Evolutionary conservation across 2,797 vertebrate genomes (phyloP).

Genomic region (Gouania willdenowi): DNA sequence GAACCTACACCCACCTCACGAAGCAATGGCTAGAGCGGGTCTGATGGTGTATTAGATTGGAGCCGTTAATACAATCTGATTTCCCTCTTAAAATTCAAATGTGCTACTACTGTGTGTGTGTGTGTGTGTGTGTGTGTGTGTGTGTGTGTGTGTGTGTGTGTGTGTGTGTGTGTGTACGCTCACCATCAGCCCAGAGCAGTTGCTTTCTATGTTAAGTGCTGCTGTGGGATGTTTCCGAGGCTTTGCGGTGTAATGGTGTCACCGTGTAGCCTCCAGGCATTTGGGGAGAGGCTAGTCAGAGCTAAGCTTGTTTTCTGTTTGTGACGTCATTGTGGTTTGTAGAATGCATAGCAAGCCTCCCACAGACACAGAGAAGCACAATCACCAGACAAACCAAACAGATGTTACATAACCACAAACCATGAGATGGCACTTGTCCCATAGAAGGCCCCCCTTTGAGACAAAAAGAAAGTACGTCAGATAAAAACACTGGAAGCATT

Average conservation of each 20-base stretch:
- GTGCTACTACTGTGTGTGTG: not conserved
- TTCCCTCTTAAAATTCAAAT: not conserved
- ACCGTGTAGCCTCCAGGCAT: constrained; percentile 28
- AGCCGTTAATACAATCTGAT: too few relatives aligned
- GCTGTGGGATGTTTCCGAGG: constrained; percentile 37
- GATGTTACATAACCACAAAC: constrained; percentile 44
- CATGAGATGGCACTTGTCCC: constrained; percentile 52
- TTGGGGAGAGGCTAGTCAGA: constrained; percentile 25
- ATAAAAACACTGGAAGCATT: constrained; percentile 3
- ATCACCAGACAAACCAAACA: constrained; percentile 19
- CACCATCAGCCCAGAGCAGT: constrained; percentile 18
- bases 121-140: not conserved
- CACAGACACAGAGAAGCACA: constrained; percentile 3
- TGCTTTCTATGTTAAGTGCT: constrained; percentile 22
- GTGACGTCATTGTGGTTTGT: constrained; percentile 29
- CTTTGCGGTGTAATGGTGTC: constrained; percentile 52
- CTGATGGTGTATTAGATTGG: too few relatives aligned
- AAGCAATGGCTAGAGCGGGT: too few relatives aligned
- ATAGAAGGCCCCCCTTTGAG: constrained; percentile 35
- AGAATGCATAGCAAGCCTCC: constrained; percentile 5
- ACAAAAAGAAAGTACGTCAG: constrained; percentile 4
- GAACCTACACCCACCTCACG: too few relatives aligned
- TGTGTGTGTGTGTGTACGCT: constrained; percentile 26
- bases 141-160: not conserved
- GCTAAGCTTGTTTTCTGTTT: constrained; percentile 52